phyloP scores from a whole-genome alignment of 2,797 vertebrate species.

The Pelobates cultripes region DNA sequence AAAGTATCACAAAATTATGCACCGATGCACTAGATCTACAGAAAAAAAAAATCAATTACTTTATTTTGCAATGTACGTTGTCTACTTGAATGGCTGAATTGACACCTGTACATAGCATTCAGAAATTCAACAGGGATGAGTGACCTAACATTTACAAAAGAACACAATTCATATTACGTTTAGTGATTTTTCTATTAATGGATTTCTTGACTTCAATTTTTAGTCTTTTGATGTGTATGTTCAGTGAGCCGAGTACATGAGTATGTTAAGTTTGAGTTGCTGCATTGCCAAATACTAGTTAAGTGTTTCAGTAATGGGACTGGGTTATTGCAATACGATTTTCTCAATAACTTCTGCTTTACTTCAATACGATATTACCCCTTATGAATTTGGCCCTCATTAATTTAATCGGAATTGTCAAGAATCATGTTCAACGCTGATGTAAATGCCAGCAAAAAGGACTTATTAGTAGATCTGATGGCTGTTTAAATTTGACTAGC shows the following conservation, averaged over 20 bases:
- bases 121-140: neutral
- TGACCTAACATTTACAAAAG: slow-evolving; percentile 11
- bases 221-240: neutral
- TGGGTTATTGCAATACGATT: slow-evolving; percentile 12
- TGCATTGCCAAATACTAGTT: slow-evolving; percentile 16
- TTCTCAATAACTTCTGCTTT: slow-evolving; percentile 51
- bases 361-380: slow-evolving; percentile 58
- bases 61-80: neutral
- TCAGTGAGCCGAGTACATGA: neutral
- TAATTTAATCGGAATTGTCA: slow-evolving; percentile 74
- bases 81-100: neutral
- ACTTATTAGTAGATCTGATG: slow-evolving; percentile 75
- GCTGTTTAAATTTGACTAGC: slow-evolving; percentile 77
- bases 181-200: slow-evolving; percentile 4
- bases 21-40: too few relatives aligned
- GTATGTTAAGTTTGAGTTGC: neutral
- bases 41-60: too few relatives aligned
- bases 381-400: slow-evolving; percentile 70
- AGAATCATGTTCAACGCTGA: slow-evolving; percentile 66
- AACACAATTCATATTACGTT: neutral
- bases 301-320: slow-evolving; percentile 24
- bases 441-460: slow-evolving; percentile 72
- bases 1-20: too few relatives aligned
- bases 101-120: neutral
- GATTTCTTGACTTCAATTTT: neutral